Base-by-base conservation (phyloP, 2,888 invertebrate genomes). In the Mythimna lalbum region DNA sequence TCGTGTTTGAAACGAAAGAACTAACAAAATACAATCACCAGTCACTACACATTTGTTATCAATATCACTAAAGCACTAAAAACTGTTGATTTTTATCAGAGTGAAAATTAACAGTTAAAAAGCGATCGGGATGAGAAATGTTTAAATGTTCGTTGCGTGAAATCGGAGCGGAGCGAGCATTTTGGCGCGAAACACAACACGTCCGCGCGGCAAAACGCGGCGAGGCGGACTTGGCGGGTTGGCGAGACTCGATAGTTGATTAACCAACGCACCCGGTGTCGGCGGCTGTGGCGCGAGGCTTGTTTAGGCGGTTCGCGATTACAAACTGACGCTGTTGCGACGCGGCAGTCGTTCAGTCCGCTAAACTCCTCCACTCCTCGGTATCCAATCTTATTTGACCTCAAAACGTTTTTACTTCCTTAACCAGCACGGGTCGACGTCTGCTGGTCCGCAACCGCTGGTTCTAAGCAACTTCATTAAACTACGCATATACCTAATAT, bases 1-100 rank as follows among this genome's bases (percentile, higher is more conserved):
- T 95, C 88, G 92, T 94, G 92, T 87, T 87, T 82, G 73, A 86
- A 86, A 87, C 81, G 77, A 85, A 87, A 84, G 88, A 88, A 80
- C 85, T 78, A 84, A 86, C 70, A 82, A 86, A 64, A 88, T 87
- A 85, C 80, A 87, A 87, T 73, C 86, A 84, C 87, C 88, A 83
- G 89, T 89, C 90, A 87, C 87, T 85, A 87, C 92, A 89, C 88
- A 70, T 84, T 84, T 82, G 74, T 80, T 83, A 77, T 76, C 87
- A 89, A 91, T 88, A 55, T 36, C 72, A 89, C 92, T 88, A 81
- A 85, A 82, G 78, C 90, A 91, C 90, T 85, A 83, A 77, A 83
- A 90, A 91, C 89, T 90, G 89, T 90, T 88, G 79, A 88, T 91
- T 90, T 90, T 86, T 83, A 86, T 78, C 70, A 78, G 83, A 83